Evolutionary conservation across 1,140 invertebrate species (phyloP), one percentile per base, ranked within the genome.

Genomic region (Agrypnia vestita): DNA sequence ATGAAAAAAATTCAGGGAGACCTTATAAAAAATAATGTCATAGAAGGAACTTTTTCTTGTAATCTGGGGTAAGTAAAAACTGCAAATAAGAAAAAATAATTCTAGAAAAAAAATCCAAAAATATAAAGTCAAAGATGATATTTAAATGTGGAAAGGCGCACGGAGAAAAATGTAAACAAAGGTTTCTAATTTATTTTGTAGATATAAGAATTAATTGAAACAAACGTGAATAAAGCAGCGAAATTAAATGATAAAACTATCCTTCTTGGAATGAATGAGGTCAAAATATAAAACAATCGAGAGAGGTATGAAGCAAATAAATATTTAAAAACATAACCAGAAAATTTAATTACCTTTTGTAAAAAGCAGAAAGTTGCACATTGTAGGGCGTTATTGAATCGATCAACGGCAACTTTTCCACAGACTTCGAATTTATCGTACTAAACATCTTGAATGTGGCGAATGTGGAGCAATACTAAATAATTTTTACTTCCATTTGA

Each of bases 351-450:
- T 85, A 88, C 87, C 87, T 86, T 84, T 86, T 87, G 78, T 86
- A 88, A 84, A 85, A 87, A 0, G 84, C 86, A 12, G 84, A 85
- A 64, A 88, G 81, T 69, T 86, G 84, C 0, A 85, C 85, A 85
- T 88, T 86, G 69, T 83, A 82, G 21, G 88, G 88, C 46, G 86
- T 89, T 77, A 79, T 83, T 11, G 86, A 53, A 83, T 88, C 87
- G 76, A 88, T 55, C 10, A 80, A 46, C 3, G 81, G 81, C 49
- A 69, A 67, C 49, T 80, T 80, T 25, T 78, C 80, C 4, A 69
- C 59, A 9, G 76, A 82, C 51, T 56, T 49, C 11, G 35, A n/a
- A 4, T 78, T 78, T n/a, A 44, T 35, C 12, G n/a, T 13, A 19
- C 21, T 51, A 25, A 72, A 73, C 77, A 78, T 78, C 11, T 67